Evolutionary conservation across 2,888 invertebrate species (phyloP).

Genomic region (Auanema freiburgensis): DNA sequence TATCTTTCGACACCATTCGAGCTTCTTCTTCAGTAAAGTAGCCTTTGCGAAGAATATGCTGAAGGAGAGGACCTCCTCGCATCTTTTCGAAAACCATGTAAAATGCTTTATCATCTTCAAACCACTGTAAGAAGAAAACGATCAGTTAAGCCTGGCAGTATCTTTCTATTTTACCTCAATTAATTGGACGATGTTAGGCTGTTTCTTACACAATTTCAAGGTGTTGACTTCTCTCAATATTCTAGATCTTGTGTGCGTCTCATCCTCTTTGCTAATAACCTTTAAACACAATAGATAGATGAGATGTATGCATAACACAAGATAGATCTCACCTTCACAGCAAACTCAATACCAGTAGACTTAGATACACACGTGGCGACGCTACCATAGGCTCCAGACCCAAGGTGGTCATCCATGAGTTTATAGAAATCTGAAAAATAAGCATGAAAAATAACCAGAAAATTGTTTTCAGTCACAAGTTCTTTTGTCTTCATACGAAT

Average conservation of each 20-base stretch:
- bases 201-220: slow-evolving; percentile 95
- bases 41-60: slow-evolving; percentile 81
- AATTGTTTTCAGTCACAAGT: no score
- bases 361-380: slow-evolving; percentile 55
- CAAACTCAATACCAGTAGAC: slow-evolving; percentile 88
- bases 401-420: slow-evolving; percentile 90
- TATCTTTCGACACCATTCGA: slow-evolving; percentile 87
- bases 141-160: neutral
- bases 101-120: slow-evolving; percentile 72
- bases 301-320: no score
- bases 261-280: slow-evolving; percentile 65
- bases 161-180: slow-evolving; percentile 72
- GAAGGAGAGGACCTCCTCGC: slow-evolving; percentile 86
- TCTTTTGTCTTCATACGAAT: no score
- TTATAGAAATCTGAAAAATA: slow-evolving; percentile 82
- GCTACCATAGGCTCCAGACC: slow-evolving; percentile 84
- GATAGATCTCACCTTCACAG: slow-evolving; percentile 75
- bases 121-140: slow-evolving; percentile 50
- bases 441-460: no score
- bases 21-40: slow-evolving; percentile 95
- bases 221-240: slow-evolving; percentile 98
- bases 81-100: slow-evolving; percentile 98
- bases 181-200: slow-evolving; percentile 94
- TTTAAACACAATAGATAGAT: slow-evolving; percentile 17
- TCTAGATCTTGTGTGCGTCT: slow-evolving; percentile 87